Percentiles rank a stretch among this genome's conserved stretches.
Conservation (phyloP, 2,888 invertebrate genomes). For the Amphipyra berbera region DNA sequence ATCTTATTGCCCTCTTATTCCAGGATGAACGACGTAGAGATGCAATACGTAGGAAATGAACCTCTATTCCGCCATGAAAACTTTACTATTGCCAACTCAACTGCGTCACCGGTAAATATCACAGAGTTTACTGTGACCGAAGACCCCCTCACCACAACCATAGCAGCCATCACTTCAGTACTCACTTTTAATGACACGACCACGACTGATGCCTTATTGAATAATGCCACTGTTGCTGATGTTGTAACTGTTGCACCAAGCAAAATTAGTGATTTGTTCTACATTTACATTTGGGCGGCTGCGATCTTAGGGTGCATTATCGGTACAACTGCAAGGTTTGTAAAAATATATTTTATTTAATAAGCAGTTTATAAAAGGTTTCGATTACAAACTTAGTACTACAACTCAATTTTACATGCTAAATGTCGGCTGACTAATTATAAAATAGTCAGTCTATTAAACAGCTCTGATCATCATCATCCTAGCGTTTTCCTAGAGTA, state of each 20-base stretch:
- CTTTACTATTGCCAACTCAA: neutral
- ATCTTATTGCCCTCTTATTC: constrained; percentile 37
- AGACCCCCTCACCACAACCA: constrained; percentile 9
- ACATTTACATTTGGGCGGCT: constrained; percentile 90
- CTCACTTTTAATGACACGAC: constrained; percentile 10
- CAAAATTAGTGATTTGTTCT: constrained; percentile 71
- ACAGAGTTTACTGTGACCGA: constrained; percentile 18
- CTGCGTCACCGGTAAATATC: constrained; percentile 1
- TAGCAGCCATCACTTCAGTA: constrained; percentile 9
- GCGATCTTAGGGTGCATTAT: constrained; percentile 90
- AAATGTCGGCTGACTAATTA: no score
- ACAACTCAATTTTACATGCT: no score
- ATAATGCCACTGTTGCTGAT: constrained; percentile 11
- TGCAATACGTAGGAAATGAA: constrained; percentile 37
- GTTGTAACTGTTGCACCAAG: constrained; percentile 48
- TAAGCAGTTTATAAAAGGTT: neutral
- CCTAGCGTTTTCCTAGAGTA: no score
- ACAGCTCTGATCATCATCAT: no score
- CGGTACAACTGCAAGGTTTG: constrained; percentile 87
- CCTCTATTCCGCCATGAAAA: constrained; percentile 1
- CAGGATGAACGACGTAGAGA: constrained; percentile 86
- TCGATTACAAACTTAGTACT: no score
- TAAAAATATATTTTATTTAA: constrained; percentile 7
- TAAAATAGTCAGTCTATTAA: no score
- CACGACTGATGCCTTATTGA: constrained; percentile 1